Conservation (phyloP, 2,888 invertebrate species). For the Ophion obscuratus region DNA sequence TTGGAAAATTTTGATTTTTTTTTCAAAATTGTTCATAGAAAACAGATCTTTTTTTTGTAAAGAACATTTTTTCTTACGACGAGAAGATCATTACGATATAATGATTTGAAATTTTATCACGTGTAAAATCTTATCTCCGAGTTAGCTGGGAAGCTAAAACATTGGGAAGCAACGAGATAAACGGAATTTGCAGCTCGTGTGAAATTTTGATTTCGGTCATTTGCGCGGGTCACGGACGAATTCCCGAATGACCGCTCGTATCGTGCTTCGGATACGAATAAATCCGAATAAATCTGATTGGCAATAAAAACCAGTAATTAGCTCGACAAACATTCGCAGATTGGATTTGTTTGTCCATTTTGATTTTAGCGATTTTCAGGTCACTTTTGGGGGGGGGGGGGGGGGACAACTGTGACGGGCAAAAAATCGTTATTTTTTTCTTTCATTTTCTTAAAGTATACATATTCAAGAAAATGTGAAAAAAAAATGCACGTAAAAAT, state of each 20-base stretch:
- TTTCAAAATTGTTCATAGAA: too few species aligned
- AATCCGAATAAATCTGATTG: neutral
- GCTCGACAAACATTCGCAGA: neutral
- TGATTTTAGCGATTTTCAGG: neutral
- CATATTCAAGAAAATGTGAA: too few species aligned
- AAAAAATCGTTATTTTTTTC: too few species aligned
- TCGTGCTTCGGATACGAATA: conserved; percentile 4
- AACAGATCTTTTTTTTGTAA: too few species aligned
- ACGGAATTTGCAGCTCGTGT: conserved; percentile 35
- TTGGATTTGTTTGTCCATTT: neutral
- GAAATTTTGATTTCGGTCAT: conserved; percentile 35
- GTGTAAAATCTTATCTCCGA: too few species aligned
- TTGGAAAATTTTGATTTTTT: too few species aligned
- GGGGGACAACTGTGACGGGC: too few species aligned
- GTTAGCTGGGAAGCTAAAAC: neutral
- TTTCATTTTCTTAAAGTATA: too few species aligned
- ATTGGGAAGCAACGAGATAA: conserved; percentile 23
- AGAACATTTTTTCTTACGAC: too few species aligned
- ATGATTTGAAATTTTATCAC: too few species aligned
- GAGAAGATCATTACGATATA: too few species aligned
- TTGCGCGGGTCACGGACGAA: conserved; percentile 16
- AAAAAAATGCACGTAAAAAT: too few species aligned
- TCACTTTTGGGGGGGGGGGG: neutral
- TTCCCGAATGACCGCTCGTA: conserved; percentile 43
- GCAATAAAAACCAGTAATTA: neutral